phyloP scores from a whole-genome alignment of 1,140 invertebrate species.

The Euura lappo region DNA sequence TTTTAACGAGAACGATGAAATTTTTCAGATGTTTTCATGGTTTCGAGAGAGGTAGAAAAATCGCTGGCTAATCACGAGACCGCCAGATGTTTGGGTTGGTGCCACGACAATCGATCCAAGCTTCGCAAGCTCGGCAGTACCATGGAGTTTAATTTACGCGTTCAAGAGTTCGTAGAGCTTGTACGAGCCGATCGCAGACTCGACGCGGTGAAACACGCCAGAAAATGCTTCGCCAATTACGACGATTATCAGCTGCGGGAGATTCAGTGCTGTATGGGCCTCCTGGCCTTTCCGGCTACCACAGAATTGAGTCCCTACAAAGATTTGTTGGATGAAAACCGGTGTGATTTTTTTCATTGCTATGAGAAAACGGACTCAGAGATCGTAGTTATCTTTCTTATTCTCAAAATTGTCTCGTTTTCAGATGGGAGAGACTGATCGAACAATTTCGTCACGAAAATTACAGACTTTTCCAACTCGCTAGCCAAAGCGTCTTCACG shows the following conservation, averaged over 20 bases:
- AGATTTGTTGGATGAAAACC: constrained; percentile 69
- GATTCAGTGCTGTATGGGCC: constrained; percentile 93
- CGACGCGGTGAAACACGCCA: constrained; percentile 93
- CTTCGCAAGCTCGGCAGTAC: constrained; percentile 89
- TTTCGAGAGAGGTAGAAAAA: constrained; percentile 86
- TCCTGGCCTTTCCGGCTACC: constrained; percentile 87
- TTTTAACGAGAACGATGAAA: background rate
- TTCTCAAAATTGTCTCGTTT: constrained; percentile 9
- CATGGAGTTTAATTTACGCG: constrained; percentile 90
- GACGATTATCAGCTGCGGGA: constrained; percentile 87
- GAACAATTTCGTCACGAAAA: constrained; percentile 93
- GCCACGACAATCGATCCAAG: constrained; percentile 96
- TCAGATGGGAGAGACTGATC: constrained; percentile 83
- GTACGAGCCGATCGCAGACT: constrained; percentile 84
- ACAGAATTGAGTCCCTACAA: constrained; percentile 77
- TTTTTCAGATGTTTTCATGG: constrained; percentile 81
- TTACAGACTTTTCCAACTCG: constrained; percentile 92
- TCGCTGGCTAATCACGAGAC: constrained; percentile 83
- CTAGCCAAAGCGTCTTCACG: constrained; percentile 89
- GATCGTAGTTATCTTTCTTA: constrained; percentile 9
- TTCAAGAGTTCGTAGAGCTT: constrained; percentile 93
- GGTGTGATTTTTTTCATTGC: constrained; percentile 33
- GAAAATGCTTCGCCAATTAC: constrained; percentile 88
- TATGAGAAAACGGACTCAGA: background rate
- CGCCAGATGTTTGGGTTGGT: constrained; percentile 92